These are phyloP conservation scores for Sebastes oblongus DNA, from an alignment of 2,797 vertebrate genomes.

Conservation along the genomic window DNA sequence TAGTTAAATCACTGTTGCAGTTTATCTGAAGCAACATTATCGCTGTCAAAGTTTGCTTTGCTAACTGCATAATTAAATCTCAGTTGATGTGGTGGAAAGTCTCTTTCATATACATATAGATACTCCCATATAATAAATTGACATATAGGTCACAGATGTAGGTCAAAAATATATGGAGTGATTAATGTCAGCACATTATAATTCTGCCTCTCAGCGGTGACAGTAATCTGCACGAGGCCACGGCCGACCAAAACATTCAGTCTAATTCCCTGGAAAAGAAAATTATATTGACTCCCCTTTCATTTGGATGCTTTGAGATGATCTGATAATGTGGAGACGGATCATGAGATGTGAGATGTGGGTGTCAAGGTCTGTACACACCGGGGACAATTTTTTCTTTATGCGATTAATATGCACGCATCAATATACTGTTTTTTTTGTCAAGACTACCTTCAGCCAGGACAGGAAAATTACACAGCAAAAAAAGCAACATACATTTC, in stretches of 20 bases:
- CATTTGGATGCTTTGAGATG: neutral
- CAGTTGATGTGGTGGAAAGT: conserved; percentile 8
- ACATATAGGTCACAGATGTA: conserved; percentile 49
- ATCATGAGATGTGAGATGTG: neutral
- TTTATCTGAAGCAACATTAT: neutral
- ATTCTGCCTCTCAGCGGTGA: neutral
- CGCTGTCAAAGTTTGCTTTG: neutral
- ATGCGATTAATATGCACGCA: neutral
- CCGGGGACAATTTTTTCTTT: no score
- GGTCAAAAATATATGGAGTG: conserved; percentile 35
- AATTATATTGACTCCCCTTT: neutral
- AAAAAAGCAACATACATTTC: no score
- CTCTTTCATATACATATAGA: neutral
- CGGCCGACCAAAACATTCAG: neutral
- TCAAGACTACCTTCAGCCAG: neutral
- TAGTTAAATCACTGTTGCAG: neutral
- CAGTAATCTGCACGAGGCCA: neutral
- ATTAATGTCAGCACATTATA: conserved; percentile 36
- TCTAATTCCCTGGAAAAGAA: conserved; percentile 1
- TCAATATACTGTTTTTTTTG: accelerated
- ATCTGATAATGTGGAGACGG: neutral
- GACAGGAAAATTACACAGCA: no score
- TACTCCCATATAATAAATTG: neutral
- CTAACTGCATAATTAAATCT: neutral
- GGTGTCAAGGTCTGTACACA: neutral